Evolutionary conservation across 2,888 invertebrate genomes (phyloP).

Genomic region (Rhaphigaster nebulosa): DNA sequence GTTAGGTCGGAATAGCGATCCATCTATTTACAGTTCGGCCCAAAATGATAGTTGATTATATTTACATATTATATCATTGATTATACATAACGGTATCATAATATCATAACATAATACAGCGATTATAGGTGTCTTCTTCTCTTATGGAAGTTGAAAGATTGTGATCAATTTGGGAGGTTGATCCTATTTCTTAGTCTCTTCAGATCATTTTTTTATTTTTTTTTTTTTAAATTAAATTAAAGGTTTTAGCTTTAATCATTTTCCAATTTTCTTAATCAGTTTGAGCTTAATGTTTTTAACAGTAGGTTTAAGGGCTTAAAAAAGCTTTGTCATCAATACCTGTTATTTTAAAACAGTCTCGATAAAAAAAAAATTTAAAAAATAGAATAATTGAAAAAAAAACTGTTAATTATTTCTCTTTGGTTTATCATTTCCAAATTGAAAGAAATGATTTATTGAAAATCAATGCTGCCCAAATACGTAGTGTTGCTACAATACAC

Average conservation of each 20-base stretch:
- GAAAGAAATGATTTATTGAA: too few species aligned
- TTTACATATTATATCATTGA: constrained; percentile 32
- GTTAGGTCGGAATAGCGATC: neutral
- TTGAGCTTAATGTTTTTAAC: too few species aligned
- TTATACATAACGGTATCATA: constrained; percentile 30
- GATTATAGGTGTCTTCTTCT: neutral
- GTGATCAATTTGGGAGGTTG: neutral
- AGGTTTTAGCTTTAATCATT: neutral
- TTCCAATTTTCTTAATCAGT: neutral
- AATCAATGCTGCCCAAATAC: too few species aligned
- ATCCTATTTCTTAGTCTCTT: neutral
- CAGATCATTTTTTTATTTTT: neutral
- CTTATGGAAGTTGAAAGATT: neutral
- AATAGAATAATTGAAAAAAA: too few species aligned
- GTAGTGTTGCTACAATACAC: too few species aligned
- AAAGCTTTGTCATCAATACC: too few species aligned
- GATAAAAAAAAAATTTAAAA: too few species aligned
- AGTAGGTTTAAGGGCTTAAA: too few species aligned
- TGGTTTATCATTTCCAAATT: too few species aligned
- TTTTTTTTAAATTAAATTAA: neutral
- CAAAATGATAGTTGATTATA: constrained; percentile 7
- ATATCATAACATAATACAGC: constrained; percentile 3
- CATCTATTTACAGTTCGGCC: neutral
- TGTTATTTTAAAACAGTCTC: too few species aligned
- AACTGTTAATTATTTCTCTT: too few species aligned